Evolutionary conservation across 2,113 vertebrate species (phyloP).

Genomic region (Grammatotria lemairii): DNA sequence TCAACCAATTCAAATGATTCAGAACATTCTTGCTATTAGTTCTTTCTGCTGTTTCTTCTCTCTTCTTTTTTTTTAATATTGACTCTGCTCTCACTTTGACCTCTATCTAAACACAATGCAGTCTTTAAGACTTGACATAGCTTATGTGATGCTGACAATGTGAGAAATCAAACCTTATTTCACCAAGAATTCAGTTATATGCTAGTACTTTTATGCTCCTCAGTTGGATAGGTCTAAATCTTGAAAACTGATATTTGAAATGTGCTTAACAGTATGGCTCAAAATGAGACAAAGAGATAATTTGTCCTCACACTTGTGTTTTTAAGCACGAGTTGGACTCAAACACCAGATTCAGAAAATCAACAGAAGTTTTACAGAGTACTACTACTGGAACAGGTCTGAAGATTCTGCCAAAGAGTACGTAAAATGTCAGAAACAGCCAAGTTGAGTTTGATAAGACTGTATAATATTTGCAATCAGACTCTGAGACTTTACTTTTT

Average conservation of each 20-base stretch:
- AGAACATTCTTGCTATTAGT: background rate
- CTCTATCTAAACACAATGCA: background rate
- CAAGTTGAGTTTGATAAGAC: background rate
- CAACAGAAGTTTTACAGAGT: background rate
- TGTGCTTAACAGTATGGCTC: background rate
- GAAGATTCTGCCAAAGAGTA: background rate
- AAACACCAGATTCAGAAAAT: background rate
- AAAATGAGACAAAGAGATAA: background rate
- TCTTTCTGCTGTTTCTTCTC: background rate
- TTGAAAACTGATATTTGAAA: background rate
- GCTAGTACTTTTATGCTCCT: background rate
- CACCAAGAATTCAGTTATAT: background rate
- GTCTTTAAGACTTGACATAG: background rate
- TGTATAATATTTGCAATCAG: background rate
- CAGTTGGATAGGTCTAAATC: background rate
- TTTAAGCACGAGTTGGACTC: background rate
- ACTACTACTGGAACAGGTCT: background rate
- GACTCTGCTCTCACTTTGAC: background rate
- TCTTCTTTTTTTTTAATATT: background rate
- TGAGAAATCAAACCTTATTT: background rate
- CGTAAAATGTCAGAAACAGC: background rate
- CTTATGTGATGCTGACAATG: background rate
- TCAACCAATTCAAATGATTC: conserved; percentile 7
- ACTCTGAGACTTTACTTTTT: background rate
- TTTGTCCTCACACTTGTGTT: background rate